Conservation (phyloP, 2,888 invertebrate genomes). For the Malthinus flaveolus region DNA sequence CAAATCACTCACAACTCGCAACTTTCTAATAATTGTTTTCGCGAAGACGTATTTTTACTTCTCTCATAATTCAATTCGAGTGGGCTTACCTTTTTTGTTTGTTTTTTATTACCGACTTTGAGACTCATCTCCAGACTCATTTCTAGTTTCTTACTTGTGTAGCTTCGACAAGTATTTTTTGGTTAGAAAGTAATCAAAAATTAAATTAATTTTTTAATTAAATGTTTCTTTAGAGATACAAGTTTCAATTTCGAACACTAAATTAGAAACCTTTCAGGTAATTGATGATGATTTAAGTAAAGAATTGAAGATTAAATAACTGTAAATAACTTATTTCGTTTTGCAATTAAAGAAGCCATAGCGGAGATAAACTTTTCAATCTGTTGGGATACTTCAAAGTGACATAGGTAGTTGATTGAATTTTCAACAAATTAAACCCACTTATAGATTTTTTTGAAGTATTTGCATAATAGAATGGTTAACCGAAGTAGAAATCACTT, state of each 20-base stretch:
- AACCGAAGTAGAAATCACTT: no score
- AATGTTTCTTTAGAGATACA: slow-evolving; percentile 33
- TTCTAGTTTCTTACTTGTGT: no score
- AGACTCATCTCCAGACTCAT: no score
- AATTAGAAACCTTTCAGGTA: slow-evolving; percentile 52
- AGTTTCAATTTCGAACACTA: slow-evolving; percentile 49
- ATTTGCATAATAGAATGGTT: no score
- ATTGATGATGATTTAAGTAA: slow-evolving; percentile 45
- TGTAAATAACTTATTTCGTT: slow-evolving; percentile 47
- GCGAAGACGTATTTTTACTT: background rate
- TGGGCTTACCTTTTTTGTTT: background rate
- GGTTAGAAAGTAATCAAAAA: slow-evolving; percentile 38
- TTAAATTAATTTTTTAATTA: slow-evolving; percentile 43
- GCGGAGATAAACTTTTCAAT: slow-evolving; percentile 14
- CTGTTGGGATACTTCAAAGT: background rate
- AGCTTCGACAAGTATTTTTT: no score
- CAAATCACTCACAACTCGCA: no score
- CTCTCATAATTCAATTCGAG: background rate
- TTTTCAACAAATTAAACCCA: no score
- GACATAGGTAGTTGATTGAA: no score
- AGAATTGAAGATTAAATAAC: slow-evolving; percentile 50
- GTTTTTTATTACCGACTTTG: no score
- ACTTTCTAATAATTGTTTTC: background rate
- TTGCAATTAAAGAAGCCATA: slow-evolving; percentile 50
- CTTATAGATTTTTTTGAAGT: no score